A percentile compares a stretch with the other conserved stretches of the same genome.
Evolutionary conservation across 2,888 invertebrate species (phyloP).

Genomic region (Kryphioiulus occultus): DNA sequence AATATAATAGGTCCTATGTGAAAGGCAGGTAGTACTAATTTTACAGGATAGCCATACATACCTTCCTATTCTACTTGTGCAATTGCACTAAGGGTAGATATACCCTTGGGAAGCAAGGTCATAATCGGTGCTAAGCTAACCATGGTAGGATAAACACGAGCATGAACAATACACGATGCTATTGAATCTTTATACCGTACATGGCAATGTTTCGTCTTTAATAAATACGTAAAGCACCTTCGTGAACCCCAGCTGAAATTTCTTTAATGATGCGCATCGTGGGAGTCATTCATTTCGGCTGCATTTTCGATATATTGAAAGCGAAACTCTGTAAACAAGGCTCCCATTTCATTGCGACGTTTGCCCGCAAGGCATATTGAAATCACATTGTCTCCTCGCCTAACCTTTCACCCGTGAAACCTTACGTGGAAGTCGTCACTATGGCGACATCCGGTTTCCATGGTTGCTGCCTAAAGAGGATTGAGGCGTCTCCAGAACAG

Average conservation of each 20-base stretch:
- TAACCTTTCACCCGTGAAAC: conserved; percentile 42
- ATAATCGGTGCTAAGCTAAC: no score
- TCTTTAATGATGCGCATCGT: not conserved
- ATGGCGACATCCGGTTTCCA: conserved; percentile 39
- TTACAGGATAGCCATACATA: no score
- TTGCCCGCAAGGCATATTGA: not conserved
- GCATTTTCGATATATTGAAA: not conserved
- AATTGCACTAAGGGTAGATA: no score
- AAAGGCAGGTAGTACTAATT: no score
- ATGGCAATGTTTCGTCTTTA: no score
- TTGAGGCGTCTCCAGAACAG: conserved; percentile 15
- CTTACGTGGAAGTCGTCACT: conserved; percentile 39
- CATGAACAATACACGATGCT: no score
- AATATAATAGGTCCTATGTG: no score
- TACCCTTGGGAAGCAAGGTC: no score
- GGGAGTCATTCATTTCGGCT: not conserved
- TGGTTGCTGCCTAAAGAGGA: not conserved
- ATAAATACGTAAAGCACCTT: no score
- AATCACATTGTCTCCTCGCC: conserved; percentile 18
- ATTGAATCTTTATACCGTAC: no score
- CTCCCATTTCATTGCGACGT: not conserved
- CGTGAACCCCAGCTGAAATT: not conserved
- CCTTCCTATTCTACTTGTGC: no score
- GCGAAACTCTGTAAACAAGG: not conserved
- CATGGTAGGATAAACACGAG: no score